Base-by-base conservation (phyloP, 1,140 invertebrate genomes). In the Trachelipus rathkii region DNA sequence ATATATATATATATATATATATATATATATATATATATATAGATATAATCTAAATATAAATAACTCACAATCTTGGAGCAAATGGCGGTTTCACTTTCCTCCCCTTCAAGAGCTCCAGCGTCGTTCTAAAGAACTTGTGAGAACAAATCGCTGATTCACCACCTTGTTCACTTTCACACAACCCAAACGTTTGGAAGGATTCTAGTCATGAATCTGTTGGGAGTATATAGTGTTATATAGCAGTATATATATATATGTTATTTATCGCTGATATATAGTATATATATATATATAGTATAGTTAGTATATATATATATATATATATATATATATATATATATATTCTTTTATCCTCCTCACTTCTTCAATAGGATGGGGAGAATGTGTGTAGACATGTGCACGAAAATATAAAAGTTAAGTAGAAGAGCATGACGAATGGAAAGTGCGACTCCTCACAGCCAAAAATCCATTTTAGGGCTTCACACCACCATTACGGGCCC, bases 171-270 rank as follows among this genome's bases (percentile, higher is more conserved):
- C 86, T 85, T 1, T n/a, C n/a, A 93, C 91, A 87, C 96, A 98
- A 72, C 97, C 97, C 72, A 99, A 88, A 82, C 97, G 90, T 82
- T 94, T 95, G 71, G 91, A 90, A 19, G 96, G 94, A 89, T 96
- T 97, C 87, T 99, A 45, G 96, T 99, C 92, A 99, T 98, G 85
- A 99, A 98, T n/a, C 86, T 97, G 88, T 86, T 53, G n/a, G 44
- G 19, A 44, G 69, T 15, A 71, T 72, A 33, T 21, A 72, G n/a
- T n/a, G n/a, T n/a, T 21, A 70, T 72, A 33, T 21, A 19, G n/a
- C n/a, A n/a, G n/a, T n/a, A n/a, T 72, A 23, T 21, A 72, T 44
- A 33, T 44, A n/a, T 72, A n/a, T 21, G n/a, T 77, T 13, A 78
- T 81, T 53, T n/a, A 78, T 70, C n/a, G n/a, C n/a, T n/a, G n/a